Evolutionary conservation across 1,140 invertebrate species (phyloP).

Genomic region (Leptinotarsa lineolata): DNA sequence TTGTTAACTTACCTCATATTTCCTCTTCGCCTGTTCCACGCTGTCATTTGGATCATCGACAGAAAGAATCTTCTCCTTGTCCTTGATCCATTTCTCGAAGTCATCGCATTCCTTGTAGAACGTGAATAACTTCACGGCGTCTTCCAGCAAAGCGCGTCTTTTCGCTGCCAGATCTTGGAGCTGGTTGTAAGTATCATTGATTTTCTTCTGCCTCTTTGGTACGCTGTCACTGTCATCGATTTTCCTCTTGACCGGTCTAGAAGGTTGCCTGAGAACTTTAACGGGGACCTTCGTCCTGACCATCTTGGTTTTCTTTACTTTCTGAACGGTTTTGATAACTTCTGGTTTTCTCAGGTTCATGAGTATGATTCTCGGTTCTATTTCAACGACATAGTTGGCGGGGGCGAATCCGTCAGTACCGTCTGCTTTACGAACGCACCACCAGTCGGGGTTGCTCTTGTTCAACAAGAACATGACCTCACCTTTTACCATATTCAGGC

Average conservation of each 20-base stretch:
- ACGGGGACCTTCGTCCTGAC: constrained; percentile 83
- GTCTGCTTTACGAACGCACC: constrained; percentile 91
- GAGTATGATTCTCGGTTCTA: constrained; percentile 84
- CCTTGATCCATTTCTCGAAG: constrained; percentile 96
- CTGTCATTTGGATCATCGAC: constrained; percentile 84
- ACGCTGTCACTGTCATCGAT: constrained; percentile 75
- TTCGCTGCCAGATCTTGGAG: constrained; percentile 78
- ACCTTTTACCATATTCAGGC: constrained; percentile 90
- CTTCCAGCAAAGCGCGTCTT: constrained; percentile 83
- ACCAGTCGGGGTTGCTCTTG: constrained; percentile 98
- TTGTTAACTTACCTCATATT: constrained; percentile 77
- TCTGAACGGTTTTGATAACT: constrained; percentile 73
- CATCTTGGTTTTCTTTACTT: constrained; percentile 88
- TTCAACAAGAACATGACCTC: constrained; percentile 92
- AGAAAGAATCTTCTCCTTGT: constrained; percentile 88
- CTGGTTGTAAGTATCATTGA: constrained; percentile 80
- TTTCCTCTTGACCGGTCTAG: constrained; percentile 62
- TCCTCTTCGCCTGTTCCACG: constrained; percentile 92
- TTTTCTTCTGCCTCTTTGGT: constrained; percentile 77
- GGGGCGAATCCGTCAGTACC: constrained; percentile 96
- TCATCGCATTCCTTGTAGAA: constrained; percentile 98
- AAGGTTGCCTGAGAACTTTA: constrained; percentile 59
- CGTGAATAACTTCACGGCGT: constrained; percentile 89
- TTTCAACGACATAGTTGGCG: constrained; percentile 94
- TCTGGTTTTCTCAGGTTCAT: constrained; percentile 83